phyloP scores from a whole-genome alignment of 2,113 vertebrate species.

The Bungarus multicinctus region DNA sequence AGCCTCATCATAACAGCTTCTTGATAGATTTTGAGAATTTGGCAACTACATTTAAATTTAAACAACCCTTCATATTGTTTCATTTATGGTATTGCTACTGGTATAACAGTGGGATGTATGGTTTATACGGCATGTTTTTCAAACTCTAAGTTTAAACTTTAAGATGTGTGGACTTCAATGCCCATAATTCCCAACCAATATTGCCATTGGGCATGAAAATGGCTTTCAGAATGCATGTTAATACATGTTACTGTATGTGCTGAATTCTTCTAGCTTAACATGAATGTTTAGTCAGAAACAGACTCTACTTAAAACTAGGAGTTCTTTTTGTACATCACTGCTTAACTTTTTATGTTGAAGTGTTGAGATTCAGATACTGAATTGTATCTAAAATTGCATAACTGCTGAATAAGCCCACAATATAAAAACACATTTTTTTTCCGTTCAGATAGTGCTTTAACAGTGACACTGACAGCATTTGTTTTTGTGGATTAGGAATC shows the following conservation, averaged over 20 bases:
- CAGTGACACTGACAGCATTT: constrained; percentile 23
- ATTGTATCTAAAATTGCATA: neutral
- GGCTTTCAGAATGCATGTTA: neutral
- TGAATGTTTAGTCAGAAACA: neutral
- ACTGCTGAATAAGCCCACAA: neutral
- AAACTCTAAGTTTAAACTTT: neutral
- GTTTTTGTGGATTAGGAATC: neutral
- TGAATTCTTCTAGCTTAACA: neutral
- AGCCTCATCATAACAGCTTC: neutral
- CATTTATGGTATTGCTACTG: neutral
- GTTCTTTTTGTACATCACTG: neutral
- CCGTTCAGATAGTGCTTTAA: constrained; percentile 16
- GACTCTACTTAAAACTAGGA: neutral
- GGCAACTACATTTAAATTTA: neutral
- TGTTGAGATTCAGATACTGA: neutral
- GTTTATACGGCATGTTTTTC: neutral
- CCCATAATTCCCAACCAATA: neutral
- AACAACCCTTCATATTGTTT: neutral
- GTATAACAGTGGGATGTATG: neutral
- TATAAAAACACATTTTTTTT: constrained; percentile 20
- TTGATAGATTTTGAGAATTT: neutral
- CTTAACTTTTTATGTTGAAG: neutral
- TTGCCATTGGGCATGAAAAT: neutral
- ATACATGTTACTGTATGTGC: neutral
- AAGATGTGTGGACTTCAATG: neutral